Evolutionary conservation across 2,113 vertebrate genomes (phyloP).

Genomic region (Albula glossodonta): DNA sequence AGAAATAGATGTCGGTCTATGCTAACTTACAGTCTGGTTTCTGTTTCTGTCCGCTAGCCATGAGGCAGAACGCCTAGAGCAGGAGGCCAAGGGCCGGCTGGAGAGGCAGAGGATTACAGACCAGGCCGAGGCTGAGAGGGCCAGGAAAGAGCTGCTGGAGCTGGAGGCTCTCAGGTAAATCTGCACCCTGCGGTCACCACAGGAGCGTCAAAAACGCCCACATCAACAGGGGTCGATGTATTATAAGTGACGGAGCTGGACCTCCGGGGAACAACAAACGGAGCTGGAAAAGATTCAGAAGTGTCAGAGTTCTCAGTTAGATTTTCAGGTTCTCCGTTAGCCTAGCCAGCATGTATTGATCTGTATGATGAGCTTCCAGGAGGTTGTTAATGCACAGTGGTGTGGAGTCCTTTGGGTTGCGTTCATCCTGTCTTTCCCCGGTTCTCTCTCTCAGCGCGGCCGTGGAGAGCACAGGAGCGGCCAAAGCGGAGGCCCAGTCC

Average conservation of each 20-base stretch:
- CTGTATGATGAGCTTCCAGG: too few species aligned
- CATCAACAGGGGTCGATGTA: too few species aligned
- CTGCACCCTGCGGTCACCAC: neutral
- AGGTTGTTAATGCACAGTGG: too few species aligned
- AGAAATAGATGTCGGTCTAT: too few species aligned
- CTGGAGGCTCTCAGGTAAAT: conserved; percentile 84
- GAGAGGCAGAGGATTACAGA: conserved; percentile 86
- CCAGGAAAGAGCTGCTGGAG: conserved; percentile 82
- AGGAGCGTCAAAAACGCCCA: neutral
- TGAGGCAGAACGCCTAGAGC: conserved; percentile 85
- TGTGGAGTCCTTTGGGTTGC: neutral
- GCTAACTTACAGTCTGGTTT: too few species aligned
- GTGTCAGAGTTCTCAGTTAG: too few species aligned
- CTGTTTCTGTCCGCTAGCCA: conserved; percentile 64
- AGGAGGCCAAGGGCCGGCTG: conserved; percentile 83
- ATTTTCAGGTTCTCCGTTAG: too few species aligned
- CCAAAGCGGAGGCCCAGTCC: conserved; percentile 83
- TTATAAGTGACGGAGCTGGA: too few species aligned
- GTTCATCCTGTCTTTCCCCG: conserved; percentile 6
- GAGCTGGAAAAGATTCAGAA: too few species aligned
- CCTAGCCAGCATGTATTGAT: too few species aligned
- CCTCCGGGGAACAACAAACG: too few species aligned
- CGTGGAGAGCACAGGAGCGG: conserved; percentile 83
- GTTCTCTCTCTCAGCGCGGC: conserved; percentile 63
- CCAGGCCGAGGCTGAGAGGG: conserved; percentile 79